Conservation (phyloP, 2,113 vertebrate genomes). For the Oreotragus oreotragus region DNA sequence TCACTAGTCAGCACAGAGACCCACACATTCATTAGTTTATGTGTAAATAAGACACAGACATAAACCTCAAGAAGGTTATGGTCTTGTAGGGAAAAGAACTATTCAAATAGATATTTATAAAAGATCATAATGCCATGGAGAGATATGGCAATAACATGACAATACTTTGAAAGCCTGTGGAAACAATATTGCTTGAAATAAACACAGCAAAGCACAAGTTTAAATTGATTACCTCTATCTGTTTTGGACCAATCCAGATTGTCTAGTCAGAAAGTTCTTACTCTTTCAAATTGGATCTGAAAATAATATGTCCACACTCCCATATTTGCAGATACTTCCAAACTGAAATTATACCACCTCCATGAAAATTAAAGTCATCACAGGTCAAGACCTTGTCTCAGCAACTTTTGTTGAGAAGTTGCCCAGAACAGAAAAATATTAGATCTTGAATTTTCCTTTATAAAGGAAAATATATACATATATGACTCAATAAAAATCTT, state of each 20-base stretch:
- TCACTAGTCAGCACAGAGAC: not conserved
- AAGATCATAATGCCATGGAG: not conserved
- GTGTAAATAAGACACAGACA: not conserved
- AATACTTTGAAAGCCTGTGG: not conserved
- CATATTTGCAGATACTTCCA: constrained; percentile 27
- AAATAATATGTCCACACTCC: not conserved
- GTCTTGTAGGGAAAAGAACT: not conserved
- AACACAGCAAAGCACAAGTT: not conserved
- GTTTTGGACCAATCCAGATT: not conserved
- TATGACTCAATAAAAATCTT: constrained; percentile 41
- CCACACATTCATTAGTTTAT: not conserved
- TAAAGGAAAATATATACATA: not conserved
- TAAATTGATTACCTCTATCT: not conserved
- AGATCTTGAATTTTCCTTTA: constrained; percentile 24
- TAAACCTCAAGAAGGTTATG: not conserved
- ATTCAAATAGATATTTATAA: constrained; percentile 32
- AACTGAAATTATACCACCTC: constrained; percentile 35
- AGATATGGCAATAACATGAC: not conserved
- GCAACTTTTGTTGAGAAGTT: constrained; percentile 50
- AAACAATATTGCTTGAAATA: not conserved
- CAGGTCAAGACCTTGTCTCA: constrained; percentile 19
- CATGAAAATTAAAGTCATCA: constrained; percentile 39
- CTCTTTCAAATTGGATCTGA: not conserved
- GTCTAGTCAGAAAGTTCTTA: not conserved
- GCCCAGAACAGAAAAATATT: constrained; percentile 35